Evolutionary conservation across 2,888 invertebrate species (phyloP), one percentile per base, ranked within the genome.

Genomic region (Drosophila putrida): DNA sequence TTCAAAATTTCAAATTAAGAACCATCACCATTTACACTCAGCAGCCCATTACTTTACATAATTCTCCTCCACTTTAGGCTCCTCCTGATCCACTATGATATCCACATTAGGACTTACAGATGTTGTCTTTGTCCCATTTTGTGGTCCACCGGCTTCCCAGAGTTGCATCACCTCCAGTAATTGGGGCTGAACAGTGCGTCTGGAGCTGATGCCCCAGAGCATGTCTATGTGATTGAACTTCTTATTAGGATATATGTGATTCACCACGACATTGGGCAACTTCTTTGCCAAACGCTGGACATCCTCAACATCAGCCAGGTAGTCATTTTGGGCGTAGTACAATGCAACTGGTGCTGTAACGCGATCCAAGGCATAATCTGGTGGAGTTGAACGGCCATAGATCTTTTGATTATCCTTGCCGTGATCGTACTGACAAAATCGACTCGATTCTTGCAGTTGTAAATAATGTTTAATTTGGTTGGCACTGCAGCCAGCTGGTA

Each of bases 401-500:
- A 88, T 86, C 4, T 85, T 54, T 31, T 90, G 69, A 73, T 94
- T 94, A 31, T 88, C 88, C 8, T 88, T 59, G 0, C 82, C 44
- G 0, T 93, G 93, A 86, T 93, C 94, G 80, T 93, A 93, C 82
- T 93, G 93, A 57, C 93, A 90, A 78, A 93, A 93, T 0, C 86
- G 80, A 47, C 77, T 80, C 0, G 90, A 90, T 9, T 70, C 71
- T 0, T 91, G 67, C 4, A 92, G 85, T 84, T 95, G 95, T 0
- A 92, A 85, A 78, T 93, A 95, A 81, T 95, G 95, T 0, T 91
- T 62, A 0, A 94, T 44, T 75, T 94, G 94, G 67, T 92, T 93
- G 0, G 91, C 90, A 6, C 93, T 93, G 1, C 93, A 91, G 3
- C 95, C 95, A 2, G 94, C 94, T 0, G 96, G 95, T n/a, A 93